These are phyloP conservation scores for Drusus annulatus DNA, from an alignment of 1,140 invertebrate species.

Conservation along the genomic window DNA sequence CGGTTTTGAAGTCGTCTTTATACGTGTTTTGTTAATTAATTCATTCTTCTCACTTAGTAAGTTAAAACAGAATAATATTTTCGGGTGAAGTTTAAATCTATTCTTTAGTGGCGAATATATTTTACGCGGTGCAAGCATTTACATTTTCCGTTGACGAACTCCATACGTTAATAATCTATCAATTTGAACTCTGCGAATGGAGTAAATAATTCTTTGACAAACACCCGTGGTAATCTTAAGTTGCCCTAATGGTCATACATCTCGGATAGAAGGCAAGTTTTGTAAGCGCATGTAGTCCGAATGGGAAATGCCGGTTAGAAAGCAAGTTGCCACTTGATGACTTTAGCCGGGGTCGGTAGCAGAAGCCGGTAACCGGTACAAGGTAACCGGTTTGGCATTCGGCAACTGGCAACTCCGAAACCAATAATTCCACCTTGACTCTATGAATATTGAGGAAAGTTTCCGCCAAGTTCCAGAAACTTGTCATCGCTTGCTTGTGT, in stretches of 20 bases:
- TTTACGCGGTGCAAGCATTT: too few species aligned
- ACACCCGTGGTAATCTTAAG: not conserved
- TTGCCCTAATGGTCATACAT: not conserved
- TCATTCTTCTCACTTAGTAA: not conserved
- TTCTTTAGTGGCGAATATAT: too few species aligned
- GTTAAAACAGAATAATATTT: too few species aligned
- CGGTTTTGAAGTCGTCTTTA: not conserved
- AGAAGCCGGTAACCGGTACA: not conserved
- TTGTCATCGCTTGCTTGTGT: conserved; percentile 40
- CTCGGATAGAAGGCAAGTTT: not conserved
- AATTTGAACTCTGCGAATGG: too few species aligned
- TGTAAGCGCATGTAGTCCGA: not conserved
- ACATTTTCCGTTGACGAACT: too few species aligned
- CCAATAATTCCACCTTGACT: conserved; percentile 40
- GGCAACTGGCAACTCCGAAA: not conserved
- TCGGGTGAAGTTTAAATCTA: too few species aligned
- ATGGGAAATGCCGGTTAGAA: not conserved
- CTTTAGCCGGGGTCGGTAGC: not conserved
- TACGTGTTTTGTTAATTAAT: conserved; percentile 10
- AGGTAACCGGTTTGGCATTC: not conserved
- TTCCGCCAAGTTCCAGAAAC: conserved; percentile 26
- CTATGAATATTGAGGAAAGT: conserved; percentile 33
- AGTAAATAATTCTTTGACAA: not conserved
- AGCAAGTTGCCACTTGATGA: not conserved
- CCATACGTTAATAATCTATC: too few species aligned